Evolutionary conservation across 64 coral and sea anemone genomes (phyloP).

Genomic region (Montipora efflorescens): DNA sequence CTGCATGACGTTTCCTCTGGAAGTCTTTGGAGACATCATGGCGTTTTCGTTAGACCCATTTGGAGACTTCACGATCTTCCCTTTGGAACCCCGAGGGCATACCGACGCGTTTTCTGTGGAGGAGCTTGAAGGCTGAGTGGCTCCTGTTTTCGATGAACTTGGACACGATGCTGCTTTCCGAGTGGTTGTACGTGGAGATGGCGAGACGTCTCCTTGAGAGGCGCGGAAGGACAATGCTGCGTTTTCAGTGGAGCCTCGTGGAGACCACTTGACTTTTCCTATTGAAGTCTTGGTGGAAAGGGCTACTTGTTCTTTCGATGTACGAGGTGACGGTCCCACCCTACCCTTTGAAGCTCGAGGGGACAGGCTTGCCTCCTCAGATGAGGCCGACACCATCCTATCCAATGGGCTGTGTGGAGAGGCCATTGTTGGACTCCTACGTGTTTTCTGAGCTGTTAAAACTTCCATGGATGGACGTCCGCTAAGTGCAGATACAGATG

Average conservation of each 20-base stretch:
- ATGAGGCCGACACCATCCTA: neutral
- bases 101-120: neutral
- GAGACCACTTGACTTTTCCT: neutral
- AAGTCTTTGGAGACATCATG: neutral
- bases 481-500: neutral
- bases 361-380: neutral
- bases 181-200: neutral
- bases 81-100: neutral
- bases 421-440: neutral
- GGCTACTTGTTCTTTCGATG: slow-evolving; percentile 6
- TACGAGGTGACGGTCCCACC: neutral
- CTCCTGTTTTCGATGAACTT: neutral
- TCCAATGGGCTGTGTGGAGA: neutral
- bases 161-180: neutral
- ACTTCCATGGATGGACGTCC: neutral
- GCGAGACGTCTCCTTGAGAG: neutral
- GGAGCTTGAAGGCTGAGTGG: neutral
- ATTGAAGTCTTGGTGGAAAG: neutral
- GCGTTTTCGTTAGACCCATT: neutral
- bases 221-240: neutral
- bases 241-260: neutral
- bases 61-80: neutral
- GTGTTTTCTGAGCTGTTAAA: neutral
- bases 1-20: neutral
- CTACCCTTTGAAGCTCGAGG: neutral